Evolutionary conservation across 2,113 vertebrate species (phyloP).

Genomic region (Tachycineta bicolor): DNA sequence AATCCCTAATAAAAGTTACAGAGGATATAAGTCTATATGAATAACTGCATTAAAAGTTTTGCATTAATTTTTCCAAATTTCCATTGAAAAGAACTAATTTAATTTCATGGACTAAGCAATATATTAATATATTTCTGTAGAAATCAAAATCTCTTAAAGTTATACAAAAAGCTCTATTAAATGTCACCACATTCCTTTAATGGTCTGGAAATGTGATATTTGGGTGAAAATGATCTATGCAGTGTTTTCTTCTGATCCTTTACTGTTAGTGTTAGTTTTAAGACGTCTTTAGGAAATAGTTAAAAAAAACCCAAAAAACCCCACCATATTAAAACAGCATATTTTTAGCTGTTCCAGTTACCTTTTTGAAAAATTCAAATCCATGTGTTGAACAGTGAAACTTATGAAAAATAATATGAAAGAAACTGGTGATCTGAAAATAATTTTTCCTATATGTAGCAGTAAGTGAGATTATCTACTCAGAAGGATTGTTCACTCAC

Average conservation of each 20-base stretch:
- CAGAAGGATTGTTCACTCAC: neutral
- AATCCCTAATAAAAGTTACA: neutral
- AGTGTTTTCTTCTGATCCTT: neutral
- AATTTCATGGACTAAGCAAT: neutral
- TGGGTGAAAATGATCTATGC: neutral
- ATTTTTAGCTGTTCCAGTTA: neutral
- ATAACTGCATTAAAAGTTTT: neutral
- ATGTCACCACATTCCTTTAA: neutral
- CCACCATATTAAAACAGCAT: neutral
- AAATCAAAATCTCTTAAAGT: neutral
- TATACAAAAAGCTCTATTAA: neutral
- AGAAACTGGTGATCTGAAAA: neutral
- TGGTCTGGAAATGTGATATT: neutral
- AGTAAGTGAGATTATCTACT: neutral
- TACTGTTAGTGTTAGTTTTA: neutral
- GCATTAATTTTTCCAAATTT: neutral
- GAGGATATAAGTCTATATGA: neutral
- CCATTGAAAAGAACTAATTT: neutral
- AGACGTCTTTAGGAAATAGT: neutral
- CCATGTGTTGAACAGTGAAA: neutral
- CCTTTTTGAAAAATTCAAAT: neutral
- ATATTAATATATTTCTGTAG: neutral
- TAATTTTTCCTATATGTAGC: neutral
- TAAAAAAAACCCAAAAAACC: neutral
- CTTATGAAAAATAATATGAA: neutral